Evolutionary conservation across 2,113 vertebrate genomes (phyloP), one percentile per base, ranked within the genome.

Genomic region (Gasterosteus nipponicus): DNA sequence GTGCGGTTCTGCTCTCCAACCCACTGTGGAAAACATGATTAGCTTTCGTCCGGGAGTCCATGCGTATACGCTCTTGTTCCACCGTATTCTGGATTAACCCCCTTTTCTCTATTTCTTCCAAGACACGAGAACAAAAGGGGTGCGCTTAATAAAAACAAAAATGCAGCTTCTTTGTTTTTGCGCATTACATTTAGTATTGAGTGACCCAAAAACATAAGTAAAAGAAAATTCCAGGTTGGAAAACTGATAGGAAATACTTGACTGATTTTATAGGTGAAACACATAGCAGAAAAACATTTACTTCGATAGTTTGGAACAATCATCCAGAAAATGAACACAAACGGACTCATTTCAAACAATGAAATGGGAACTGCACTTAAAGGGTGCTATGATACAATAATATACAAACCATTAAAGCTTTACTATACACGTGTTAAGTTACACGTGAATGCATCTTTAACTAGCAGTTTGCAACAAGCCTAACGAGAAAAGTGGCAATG

Each of bases 1-100:
- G 66, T 69, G 80, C 54, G 15, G 77, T 86, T 86, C 83, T 88
- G 85, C 72, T 91, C 87, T 90, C 78, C 73, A 86, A 86, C 80
- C 87, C 72, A 75, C 78, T 86, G 90, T 78, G 84, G 89, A 92
- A 92, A 95, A 94, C 91, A 80, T 75, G 92, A 94, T 95, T 94
- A 91, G 75, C 75, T 92, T 91, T 92, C 12, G 78, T 91, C 84
- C 86, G 71, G 68, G 92, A 89, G 88, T 92, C 87, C 89, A 79
- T 86, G 71, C 70, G 80, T 77, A 67, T 88, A 76, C 26, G 67
- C 85, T 89, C 84, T 88, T 91, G 69, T 84, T 85, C 74, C 56
- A 74, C 82, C 66, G 88, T 85, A 72, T 89, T 77, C 69, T 71
- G 39, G 80, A 63, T 90, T 84, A 92, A 78, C 87, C 85, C 73